Conservation (phyloP, 2,888 invertebrate genomes). For the Tenthredo notha region DNA sequence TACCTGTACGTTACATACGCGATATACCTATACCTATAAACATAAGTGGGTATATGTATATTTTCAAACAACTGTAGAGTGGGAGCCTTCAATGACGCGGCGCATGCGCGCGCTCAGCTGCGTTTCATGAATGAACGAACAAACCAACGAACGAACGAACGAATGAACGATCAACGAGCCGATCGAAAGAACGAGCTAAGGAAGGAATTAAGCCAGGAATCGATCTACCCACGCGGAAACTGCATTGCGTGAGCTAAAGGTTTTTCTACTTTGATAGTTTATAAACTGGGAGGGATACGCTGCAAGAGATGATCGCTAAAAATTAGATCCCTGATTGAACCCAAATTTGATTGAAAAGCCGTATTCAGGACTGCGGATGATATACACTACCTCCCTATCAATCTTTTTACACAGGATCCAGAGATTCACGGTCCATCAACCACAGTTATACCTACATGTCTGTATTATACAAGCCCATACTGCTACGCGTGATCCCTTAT, state of each 20-base stretch:
- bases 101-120: constrained; percentile 63
- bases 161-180: constrained; percentile 54
- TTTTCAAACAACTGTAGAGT: constrained; percentile 49
- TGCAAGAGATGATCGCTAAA: neutral
- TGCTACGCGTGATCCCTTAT: neutral
- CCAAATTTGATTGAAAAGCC: neutral
- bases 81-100: constrained; percentile 43
- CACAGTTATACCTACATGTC: neutral
- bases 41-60: neutral
- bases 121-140: constrained; percentile 70
- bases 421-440: neutral
- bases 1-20: constrained; percentile 8
- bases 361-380: neutral
- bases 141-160: constrained; percentile 63
- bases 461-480: neutral
- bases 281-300: neutral
- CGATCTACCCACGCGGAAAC: constrained; percentile 49
- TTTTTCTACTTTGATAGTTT: constrained; percentile 17
- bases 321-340: neutral
- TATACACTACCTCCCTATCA: neutral
- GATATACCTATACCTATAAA: neutral
- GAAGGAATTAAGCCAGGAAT: constrained; percentile 37
- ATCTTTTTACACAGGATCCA: neutral
- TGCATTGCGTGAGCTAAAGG: constrained; percentile 41
- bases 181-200: constrained; percentile 51